Evolutionary conservation across 2,888 invertebrate species (phyloP).

Genomic region (Poecilobothrus nobilitatus): DNA sequence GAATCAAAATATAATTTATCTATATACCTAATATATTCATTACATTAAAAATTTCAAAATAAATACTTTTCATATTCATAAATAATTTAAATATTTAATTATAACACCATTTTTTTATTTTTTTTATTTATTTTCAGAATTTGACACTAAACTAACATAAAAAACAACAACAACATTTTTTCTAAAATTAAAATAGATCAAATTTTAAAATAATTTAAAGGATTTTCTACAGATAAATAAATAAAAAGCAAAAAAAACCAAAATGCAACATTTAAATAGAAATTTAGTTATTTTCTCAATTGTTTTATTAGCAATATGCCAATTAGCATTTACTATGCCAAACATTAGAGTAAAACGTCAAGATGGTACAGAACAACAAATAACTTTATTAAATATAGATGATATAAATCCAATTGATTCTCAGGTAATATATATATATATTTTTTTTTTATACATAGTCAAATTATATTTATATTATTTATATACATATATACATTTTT

Average conservation of each 20-base stretch:
- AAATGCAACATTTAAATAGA: constrained; percentile 22
- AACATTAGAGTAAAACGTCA: constrained; percentile 34
- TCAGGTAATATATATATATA: constrained; percentile 37
- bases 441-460: no score
- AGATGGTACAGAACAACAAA: constrained; percentile 19
- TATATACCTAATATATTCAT: no score
- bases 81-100: no score
- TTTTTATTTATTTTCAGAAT: no score
- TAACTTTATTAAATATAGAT: neutral
- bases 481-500: no score
- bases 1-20: no score
- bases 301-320: constrained; percentile 16
- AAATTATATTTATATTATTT: no score
- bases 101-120: no score
- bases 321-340: constrained; percentile 26
- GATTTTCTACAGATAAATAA: neutral
- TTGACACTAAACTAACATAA: no score
- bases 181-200: neutral
- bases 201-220: neutral
- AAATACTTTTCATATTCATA: no score
- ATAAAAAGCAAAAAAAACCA: neutral
- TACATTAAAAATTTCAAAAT: no score
- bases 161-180: neutral
- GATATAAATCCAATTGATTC: constrained; percentile 40
- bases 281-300: constrained; percentile 22